These are phyloP conservation scores for Drosophila setifemur DNA, from an alignment of 1,140 invertebrate genomes.

Conservation along the genomic window DNA sequence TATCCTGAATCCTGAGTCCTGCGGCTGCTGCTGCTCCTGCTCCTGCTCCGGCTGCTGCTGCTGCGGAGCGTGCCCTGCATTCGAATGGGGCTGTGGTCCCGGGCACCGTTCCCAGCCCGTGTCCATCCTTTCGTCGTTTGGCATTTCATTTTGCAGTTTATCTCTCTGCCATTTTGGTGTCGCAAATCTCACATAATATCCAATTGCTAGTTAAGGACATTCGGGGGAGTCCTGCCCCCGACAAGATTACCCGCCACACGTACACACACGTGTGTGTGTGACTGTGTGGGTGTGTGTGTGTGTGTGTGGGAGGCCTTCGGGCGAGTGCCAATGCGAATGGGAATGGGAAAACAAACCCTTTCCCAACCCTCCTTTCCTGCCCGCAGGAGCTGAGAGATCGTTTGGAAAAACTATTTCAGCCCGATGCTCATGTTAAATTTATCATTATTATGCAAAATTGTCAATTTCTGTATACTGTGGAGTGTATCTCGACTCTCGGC, in stretches of 20 bases:
- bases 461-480: conserved; percentile 15
- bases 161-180: conserved; percentile 41
- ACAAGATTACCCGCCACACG: conserved; percentile 41
- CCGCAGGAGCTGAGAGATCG: conserved; percentile 1
- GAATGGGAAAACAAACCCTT: not conserved
- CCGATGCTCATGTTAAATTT: conserved; percentile 34
- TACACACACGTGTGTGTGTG: conserved; percentile 3
- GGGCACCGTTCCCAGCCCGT: not conserved
- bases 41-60: not conserved
- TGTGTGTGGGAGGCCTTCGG: no score
- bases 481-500: not conserved
- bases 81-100: conserved; percentile 7
- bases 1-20: conserved; percentile 13
- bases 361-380: not conserved
- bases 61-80: conserved; percentile 33
- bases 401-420: conserved; percentile 28
- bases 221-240: not conserved
- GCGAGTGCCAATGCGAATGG: no score
- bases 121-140: conserved; percentile 40
- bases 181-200: conserved; percentile 50
- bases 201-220: conserved; percentile 49
- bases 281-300: no score
- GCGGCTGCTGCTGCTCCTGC: not conserved
- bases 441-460: conserved; percentile 49
- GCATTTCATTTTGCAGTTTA: conserved; percentile 49